These are phyloP conservation scores for Leptopilina clavipes DNA, from an alignment of 1,140 invertebrate genomes.

Conservation along the genomic window DNA sequence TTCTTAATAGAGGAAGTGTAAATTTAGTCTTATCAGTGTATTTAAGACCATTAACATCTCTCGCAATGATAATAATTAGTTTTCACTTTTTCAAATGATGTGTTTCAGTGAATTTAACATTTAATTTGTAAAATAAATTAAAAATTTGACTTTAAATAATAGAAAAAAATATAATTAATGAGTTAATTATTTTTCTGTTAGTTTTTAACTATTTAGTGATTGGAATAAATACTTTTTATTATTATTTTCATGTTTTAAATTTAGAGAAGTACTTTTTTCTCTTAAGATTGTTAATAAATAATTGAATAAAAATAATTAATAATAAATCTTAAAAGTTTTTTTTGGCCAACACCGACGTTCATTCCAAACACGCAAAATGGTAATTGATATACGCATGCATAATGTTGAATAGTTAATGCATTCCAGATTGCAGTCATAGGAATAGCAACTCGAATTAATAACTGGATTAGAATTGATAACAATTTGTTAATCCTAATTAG, in stretches of 20 bases:
- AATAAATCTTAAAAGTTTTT: not conserved
- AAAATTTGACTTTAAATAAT: not conserved
- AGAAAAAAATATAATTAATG: too few relatives aligned
- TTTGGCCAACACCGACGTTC: not conserved
- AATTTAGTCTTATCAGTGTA: not conserved
- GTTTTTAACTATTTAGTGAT: too few relatives aligned
- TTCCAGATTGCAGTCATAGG: conserved; percentile 16
- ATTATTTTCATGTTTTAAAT: not conserved
- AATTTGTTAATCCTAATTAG: conserved; percentile 16
- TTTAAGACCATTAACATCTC: not conserved
- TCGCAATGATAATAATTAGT: not conserved
- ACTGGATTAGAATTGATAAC: conserved; percentile 8
- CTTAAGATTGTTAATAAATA: not conserved
- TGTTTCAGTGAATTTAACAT: too few relatives aligned
- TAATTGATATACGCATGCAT: conserved; percentile 21
- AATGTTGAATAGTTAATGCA: conserved; percentile 9
- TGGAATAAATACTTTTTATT: too few relatives aligned
- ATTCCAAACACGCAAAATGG: conserved; percentile 21
- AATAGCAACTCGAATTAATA: conserved; percentile 7
- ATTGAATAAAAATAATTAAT: not conserved
- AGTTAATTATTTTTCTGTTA: too few relatives aligned
- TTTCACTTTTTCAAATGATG: not conserved
- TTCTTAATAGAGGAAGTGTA: not conserved
- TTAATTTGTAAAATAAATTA: too few relatives aligned
- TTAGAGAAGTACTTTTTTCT: too few relatives aligned